Percentiles rank a stretch among this genome's conserved stretches.
Evolutionary conservation across 2,113 vertebrate genomes (phyloP).

Genomic region (Tautogolabrus adspersus): DNA sequence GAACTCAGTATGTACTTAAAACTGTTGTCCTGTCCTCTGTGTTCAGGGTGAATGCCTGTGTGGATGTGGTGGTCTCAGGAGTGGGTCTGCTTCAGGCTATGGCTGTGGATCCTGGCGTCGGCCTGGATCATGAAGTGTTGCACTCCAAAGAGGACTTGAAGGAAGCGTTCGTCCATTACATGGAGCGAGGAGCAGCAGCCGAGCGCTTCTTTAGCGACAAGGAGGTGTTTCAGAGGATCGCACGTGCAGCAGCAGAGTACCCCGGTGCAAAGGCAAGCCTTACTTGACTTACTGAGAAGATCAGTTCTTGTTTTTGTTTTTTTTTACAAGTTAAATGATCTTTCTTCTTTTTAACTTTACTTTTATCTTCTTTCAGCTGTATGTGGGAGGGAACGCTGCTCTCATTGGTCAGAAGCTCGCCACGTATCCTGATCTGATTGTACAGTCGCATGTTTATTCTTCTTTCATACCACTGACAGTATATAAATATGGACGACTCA

Average conservation of each 20-base stretch:
- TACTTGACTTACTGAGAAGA: not conserved
- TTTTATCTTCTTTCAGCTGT: constrained; percentile 84
- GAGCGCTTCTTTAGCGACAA: constrained; percentile 94
- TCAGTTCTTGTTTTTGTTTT: not conserved
- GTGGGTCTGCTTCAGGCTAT: constrained; percentile 92
- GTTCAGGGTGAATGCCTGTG: constrained; percentile 93
- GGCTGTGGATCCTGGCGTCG: constrained; percentile 84
- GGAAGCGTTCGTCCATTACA: constrained; percentile 91
- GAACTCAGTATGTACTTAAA: not conserved
- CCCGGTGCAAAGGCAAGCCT: constrained; percentile 89
- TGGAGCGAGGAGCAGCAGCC: constrained; percentile 92
- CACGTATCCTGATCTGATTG: constrained; percentile 89
- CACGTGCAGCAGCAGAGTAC: constrained; percentile 86
- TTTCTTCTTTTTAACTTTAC: not conserved
- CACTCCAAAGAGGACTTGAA: constrained; percentile 87
- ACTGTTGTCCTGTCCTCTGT: not conserved
- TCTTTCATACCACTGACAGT: not conserved
- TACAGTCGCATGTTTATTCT: constrained; percentile 64
- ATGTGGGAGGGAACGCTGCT: constrained; percentile 97
- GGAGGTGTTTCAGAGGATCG: constrained; percentile 87
- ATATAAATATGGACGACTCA: no score
- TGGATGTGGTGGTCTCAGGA: constrained; percentile 95
- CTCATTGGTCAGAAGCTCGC: constrained; percentile 97
- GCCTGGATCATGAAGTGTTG: constrained; percentile 87
- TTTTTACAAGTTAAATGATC: not conserved